Base-by-base conservation (phyloP, 2,113 vertebrate species). In the Rhinogobius similis region DNA sequence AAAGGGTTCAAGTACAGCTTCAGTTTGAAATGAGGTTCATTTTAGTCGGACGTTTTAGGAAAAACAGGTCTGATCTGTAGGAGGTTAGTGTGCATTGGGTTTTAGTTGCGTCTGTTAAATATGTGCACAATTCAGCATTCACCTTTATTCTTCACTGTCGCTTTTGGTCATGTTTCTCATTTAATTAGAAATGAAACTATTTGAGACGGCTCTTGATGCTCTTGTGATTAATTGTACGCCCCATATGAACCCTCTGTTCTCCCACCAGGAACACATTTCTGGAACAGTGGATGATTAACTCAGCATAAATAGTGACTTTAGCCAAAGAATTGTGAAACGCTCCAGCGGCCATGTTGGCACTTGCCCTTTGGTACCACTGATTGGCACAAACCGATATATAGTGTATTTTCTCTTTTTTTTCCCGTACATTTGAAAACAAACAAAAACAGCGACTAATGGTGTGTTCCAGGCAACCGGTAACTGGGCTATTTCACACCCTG, bases 301-400 rank as follows among this genome's bases (percentile, higher is more conserved):
- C 29, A 77, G 70, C 71, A 82, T 88, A 93, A 93, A 93, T 83
- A 92, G 82, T 79, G 82, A 92, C 90, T 92, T 92, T 90, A 89
- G 78, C 78, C 82, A 24, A 27, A 70, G 13, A 50, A 77, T 91
- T 84, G 84, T 89, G 86, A 91, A 90, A 89, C 64, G 27, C 11
- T 29, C 27, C 64, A 79, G 72, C 29, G 71, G 75, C 46, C 70
- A 71, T 81, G 90, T 80, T 85, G 79, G 80, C 76, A 70, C 65
- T 86, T 84, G 76, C 65, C 77, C 79, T 89, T 90, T 89, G 82
- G 70, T 73, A 70, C 70, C 10, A 46, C 20, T 52, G 72, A 53
- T 73, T 84, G 68, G 82, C 52, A 67, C 59, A 80, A 67, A 68
- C 13, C 48, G 10, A 56, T 55, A 59, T 65, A 69, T 65, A 1